phyloP scores from a whole-genome alignment of 2,888 invertebrate genomes.

The Eledona agricola region DNA sequence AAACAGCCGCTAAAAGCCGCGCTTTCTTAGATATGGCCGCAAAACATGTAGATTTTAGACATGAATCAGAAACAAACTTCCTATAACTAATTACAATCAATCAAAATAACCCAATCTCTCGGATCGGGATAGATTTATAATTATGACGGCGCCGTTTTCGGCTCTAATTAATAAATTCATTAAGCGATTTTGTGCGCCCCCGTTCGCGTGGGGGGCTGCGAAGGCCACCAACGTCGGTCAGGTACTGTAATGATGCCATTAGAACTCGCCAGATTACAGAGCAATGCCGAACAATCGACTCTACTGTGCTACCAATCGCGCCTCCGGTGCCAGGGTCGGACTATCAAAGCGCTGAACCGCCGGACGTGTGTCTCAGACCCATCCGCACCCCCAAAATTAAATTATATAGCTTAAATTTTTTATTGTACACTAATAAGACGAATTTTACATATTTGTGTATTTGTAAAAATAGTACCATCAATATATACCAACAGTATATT shows the following conservation, averaged over 20 bases:
- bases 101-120: constrained; percentile 51
- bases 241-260: constrained; percentile 52
- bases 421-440: too few relatives aligned
- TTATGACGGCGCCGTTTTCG: constrained; percentile 17
- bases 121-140: constrained; percentile 27
- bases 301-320: constrained; percentile 46
- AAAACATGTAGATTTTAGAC: constrained; percentile 60
- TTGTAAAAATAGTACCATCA: too few relatives aligned
- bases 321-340: constrained; percentile 43
- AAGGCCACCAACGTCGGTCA: constrained; percentile 50
- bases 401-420: background rate
- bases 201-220: background rate
- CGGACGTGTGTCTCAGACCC: background rate
- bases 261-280: constrained; percentile 57
- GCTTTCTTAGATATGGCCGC: constrained; percentile 44
- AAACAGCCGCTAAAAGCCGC: constrained; percentile 23
- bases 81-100: constrained; percentile 63
- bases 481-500: too few relatives aligned
- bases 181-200: too few relatives aligned
- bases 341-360: background rate
- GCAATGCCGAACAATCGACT: constrained; percentile 53
- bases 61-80: constrained; percentile 62
- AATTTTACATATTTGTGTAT: too few relatives aligned
- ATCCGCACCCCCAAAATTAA: too few relatives aligned
- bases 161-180: constrained; percentile 24